Conservation (phyloP, 2,113 vertebrate species). For the Cryptomyrus ogoouensis region DNA sequence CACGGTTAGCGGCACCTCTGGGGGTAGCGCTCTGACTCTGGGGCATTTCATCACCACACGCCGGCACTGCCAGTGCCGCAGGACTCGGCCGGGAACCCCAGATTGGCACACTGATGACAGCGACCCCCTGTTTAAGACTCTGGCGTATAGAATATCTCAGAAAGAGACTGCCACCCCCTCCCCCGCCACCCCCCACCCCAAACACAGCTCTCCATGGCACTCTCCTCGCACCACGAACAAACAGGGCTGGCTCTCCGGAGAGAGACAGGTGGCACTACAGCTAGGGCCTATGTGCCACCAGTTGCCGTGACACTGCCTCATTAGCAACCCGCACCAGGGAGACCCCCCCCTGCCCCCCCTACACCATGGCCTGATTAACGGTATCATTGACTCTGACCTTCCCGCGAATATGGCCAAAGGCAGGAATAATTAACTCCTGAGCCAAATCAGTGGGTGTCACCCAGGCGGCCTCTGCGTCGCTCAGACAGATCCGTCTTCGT, state of each 20-base stretch:
- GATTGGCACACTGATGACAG: not conserved
- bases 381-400: slow-evolving; percentile 19
- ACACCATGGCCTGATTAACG: slow-evolving; percentile 2
- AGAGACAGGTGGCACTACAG: slow-evolving; percentile 2
- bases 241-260: not conserved
- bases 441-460: not conserved
- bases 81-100: not conserved
- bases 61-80: not conserved
- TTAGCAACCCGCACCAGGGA: slow-evolving; percentile 13
- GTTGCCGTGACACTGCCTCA: not conserved
- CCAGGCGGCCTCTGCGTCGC: not conserved
- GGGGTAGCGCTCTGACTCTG: not conserved
- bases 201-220: not conserved
- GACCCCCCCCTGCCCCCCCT: not conserved
- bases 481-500: not conserved
- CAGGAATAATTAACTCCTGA: slow-evolving; percentile 3
- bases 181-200: not conserved
- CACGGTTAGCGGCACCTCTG: not conserved
- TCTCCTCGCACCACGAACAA: not conserved
- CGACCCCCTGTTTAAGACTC: not conserved
- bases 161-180: not conserved
- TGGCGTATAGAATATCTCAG: too few relatives aligned
- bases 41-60: not conserved
- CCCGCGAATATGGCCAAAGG: not conserved
- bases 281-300: not conserved